Conservation (phyloP, 2,113 vertebrate genomes). For the Hassar affinis region DNA sequence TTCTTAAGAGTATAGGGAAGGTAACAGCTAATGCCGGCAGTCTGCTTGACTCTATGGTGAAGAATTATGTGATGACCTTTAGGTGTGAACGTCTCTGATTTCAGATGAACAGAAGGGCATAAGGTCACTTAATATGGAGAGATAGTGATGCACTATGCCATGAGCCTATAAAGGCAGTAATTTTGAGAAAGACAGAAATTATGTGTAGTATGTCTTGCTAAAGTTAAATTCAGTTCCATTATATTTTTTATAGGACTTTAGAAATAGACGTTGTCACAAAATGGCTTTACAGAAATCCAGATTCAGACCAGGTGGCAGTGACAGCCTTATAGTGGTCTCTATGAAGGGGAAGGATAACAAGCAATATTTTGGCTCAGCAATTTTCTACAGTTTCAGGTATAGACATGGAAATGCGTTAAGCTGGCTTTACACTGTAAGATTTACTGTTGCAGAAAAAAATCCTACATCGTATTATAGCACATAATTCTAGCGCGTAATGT, state of each 20-base stretch:
- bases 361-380: neutral
- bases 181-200: neutral
- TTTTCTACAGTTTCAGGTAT: neutral
- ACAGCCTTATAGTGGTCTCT: neutral
- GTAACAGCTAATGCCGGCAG: neutral
- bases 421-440: neutral
- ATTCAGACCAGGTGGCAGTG: neutral
- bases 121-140: conserved; percentile 1
- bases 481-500: neutral
- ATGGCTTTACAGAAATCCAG: neutral
- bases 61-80: neutral
- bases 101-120: neutral
- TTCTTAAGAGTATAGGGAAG: neutral
- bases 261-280: neutral
- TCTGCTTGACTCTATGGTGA: neutral
- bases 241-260: neutral
- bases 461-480: neutral
- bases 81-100: conserved; percentile 1
- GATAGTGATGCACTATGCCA: neutral
- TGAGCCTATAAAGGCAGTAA: neutral
- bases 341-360: conserved; percentile 21
- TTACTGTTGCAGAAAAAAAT: neutral
- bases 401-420: neutral
- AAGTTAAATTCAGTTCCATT: neutral
- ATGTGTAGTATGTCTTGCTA: conserved; percentile 2